phyloP scores from a whole-genome alignment of 2,888 invertebrate species.

The Megaustenia siamemsis region DNA sequence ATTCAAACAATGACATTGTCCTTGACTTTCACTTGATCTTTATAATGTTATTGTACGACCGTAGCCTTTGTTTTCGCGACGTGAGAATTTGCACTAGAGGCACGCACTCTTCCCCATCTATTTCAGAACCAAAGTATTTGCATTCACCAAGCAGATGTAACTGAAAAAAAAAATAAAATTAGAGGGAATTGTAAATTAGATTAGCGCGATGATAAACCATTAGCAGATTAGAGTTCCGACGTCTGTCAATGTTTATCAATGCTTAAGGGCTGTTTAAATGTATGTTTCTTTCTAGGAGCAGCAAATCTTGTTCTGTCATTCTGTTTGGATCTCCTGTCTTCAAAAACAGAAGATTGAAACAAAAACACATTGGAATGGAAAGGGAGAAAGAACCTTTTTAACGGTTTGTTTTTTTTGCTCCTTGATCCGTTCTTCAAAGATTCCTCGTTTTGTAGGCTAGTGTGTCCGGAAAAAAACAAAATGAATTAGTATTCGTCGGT shows the following conservation, averaged over 20 bases:
- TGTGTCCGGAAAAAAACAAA: too few species aligned
- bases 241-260: constrained; percentile 34
- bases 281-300: neutral
- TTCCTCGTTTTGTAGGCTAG: too few species aligned
- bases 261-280: constrained; percentile 36
- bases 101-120: neutral
- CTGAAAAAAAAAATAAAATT: neutral
- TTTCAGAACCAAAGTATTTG: constrained; percentile 19
- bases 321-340: constrained; percentile 11
- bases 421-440: too few species aligned
- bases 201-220: constrained; percentile 15
- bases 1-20: neutral
- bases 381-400: too few species aligned
- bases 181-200: neutral
- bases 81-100: neutral
- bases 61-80: neutral
- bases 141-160: neutral
- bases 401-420: too few species aligned
- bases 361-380: too few species aligned
- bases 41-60: too few species aligned
- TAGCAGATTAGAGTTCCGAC: neutral
- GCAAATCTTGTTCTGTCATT: neutral
- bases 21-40: neutral
- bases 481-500: too few species aligned
- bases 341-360: constrained; percentile 20